These are phyloP conservation scores for Apodemia zela DNA, from an alignment of 2,888 invertebrate species.

Conservation along the genomic window DNA sequence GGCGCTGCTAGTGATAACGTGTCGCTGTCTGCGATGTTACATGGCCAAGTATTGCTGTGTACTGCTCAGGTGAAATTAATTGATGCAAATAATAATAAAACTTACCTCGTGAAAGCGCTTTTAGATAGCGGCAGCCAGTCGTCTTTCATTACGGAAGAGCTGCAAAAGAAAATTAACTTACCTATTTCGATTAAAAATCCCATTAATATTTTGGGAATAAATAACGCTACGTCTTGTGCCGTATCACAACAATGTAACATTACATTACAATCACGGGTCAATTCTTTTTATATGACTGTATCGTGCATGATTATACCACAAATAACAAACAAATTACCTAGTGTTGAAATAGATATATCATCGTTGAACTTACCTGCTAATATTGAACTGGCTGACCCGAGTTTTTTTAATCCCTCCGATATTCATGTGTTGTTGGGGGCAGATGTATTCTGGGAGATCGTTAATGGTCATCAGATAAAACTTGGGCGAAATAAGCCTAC, in stretches of 20 bases:
- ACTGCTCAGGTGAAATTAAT: slow-evolving; percentile 24
- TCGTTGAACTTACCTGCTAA: background rate
- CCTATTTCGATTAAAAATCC: background rate
- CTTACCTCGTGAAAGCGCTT: slow-evolving; percentile 20
- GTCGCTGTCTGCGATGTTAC: slow-evolving; percentile 18
- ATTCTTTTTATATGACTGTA: slow-evolving; percentile 11
- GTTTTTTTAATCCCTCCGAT: slow-evolving; percentile 21
- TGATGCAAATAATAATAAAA: slow-evolving; percentile 17
- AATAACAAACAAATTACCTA: slow-evolving; percentile 28
- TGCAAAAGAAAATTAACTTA: background rate
- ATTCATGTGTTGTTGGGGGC: slow-evolving; percentile 27
- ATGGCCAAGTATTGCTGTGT: slow-evolving; percentile 21
- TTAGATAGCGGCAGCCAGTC: background rate
- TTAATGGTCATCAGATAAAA: slow-evolving; percentile 19
- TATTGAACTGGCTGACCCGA: slow-evolving; percentile 17
- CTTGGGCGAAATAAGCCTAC: slow-evolving; percentile 24
- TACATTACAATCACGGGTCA: slow-evolving; percentile 19
- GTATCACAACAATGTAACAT: slow-evolving; percentile 16
- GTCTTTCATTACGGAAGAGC: slow-evolving; percentile 18
- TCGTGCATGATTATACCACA: slow-evolving; percentile 25
- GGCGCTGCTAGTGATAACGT: background rate
- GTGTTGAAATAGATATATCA: background rate
- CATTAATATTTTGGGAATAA: background rate
- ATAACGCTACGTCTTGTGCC: background rate
- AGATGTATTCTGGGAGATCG: slow-evolving; percentile 30